phyloP scores from a whole-genome alignment of 2,113 vertebrate species.

The Andinoacara biseriatus region DNA sequence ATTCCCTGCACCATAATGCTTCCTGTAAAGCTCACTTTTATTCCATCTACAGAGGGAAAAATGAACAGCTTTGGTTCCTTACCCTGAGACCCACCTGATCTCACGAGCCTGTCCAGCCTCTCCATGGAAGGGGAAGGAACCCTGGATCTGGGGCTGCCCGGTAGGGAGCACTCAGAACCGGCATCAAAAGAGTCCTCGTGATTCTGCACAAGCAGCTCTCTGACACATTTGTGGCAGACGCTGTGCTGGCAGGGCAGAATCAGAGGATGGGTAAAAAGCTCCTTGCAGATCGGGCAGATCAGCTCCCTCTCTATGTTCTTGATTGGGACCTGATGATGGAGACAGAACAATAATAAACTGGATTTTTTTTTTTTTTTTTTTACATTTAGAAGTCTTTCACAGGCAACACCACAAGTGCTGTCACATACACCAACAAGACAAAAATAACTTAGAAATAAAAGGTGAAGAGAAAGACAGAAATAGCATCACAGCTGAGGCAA shows the following conservation, averaged over 20 bases:
- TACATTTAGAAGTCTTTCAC: neutral
- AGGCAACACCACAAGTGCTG: fast-evolving
- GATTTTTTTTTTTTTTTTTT: neutral
- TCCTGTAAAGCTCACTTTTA: neutral
- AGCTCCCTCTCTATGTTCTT: constrained; percentile 96
- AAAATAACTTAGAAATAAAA: neutral
- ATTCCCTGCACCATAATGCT: neutral
- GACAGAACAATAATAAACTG: neutral
- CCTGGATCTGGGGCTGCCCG: constrained; percentile 89
- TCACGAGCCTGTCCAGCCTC: constrained; percentile 89
- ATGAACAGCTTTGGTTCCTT: constrained; percentile 19
- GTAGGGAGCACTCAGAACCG: constrained; percentile 91
- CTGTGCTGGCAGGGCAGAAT: constrained; percentile 98
- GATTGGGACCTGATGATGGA: constrained; percentile 84
- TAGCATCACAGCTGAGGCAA: neutral
- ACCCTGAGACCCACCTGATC: constrained; percentile 88
- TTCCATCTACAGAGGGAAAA: neutral
- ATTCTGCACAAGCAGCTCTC: constrained; percentile 90
- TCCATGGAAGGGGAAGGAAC: constrained; percentile 90
- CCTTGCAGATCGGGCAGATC: constrained; percentile 96
- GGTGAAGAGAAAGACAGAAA: neutral
- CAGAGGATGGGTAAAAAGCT: constrained; percentile 94
- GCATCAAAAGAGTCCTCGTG: constrained; percentile 90
- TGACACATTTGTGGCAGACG: constrained; percentile 95
- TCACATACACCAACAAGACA: neutral